Evolutionary conservation across 2,113 vertebrate species (phyloP), one percentile per base, ranked within the genome.

Genomic region (Caranx ignobilis): DNA sequence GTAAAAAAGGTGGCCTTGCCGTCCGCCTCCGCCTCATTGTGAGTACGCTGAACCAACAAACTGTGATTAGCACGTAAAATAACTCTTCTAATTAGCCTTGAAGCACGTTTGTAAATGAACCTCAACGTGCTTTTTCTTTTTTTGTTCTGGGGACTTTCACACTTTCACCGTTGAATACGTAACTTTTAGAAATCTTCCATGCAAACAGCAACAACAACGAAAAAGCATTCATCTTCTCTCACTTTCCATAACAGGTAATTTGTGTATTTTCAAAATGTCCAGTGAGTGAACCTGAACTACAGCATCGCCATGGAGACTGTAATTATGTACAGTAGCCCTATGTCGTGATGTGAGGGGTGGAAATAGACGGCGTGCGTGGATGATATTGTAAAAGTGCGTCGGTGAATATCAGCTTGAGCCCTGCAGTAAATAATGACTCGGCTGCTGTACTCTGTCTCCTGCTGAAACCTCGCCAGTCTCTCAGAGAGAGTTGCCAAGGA

Each of bases 221-320:
- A 41, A 64, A 6, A 41, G 8, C 62, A 43, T 66, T 57, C 66
- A 13, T 75, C 21, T 71, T 8, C 68, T 72, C 52, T 67, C 73
- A 37, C 68, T 72, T 56, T 67, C 73, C 43, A 77, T 54, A 47
- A 63, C 65, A 79, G 61, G 86, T 89, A 88, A 91, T 85, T 82
- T 81, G 75, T 79, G 39, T 62, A 80, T 84, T 84, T 86, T 88
- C 56, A 79, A 91, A 93, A 92, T 87, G 83, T 87, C 86, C 76
- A 81, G 81, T 66, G 70, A 69, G 78, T 90, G 26, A 87, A 92
- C 69, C 75, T 2, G 45, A 85, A 78, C 80, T 81, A 87, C 83
- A 68, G 70, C 79, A 94, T 95, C n/a, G 76, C 90, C 92, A 94
- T 95, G 93, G 92, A 94, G 92, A 95, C 93, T 84, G 82, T 91